These are phyloP conservation scores for Hemistola chrysoprasaria DNA, from an alignment of 2,888 invertebrate species.

Conservation along the genomic window DNA sequence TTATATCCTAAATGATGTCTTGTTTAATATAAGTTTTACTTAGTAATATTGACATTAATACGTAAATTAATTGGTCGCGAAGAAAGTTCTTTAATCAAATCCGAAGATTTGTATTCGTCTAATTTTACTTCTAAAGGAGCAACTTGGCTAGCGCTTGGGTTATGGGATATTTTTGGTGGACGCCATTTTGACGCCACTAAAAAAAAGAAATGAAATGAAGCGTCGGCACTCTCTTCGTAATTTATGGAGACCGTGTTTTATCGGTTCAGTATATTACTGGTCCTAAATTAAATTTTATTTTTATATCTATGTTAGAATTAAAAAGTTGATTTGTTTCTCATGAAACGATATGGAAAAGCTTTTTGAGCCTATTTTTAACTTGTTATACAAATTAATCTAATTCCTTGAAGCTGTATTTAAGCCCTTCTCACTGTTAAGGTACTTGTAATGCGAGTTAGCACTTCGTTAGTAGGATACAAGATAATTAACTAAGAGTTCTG, in stretches of 20 bases:
- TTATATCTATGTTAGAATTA: conserved; percentile 34
- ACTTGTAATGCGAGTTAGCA: conserved; percentile 60
- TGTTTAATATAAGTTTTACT: too few relatives aligned
- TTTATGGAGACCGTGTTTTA: conserved; percentile 66
- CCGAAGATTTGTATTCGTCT: conserved; percentile 52
- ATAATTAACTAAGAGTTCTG: conserved; percentile 64
- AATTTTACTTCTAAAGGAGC: conserved; percentile 57
- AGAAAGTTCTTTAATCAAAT: conserved; percentile 42
- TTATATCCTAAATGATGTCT: too few relatives aligned
- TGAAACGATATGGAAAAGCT: not conserved
- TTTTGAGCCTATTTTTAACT: not conserved
- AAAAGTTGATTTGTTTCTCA: conserved; percentile 14
- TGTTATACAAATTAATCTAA: conserved; percentile 8
- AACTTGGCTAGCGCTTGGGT: conserved; percentile 59
- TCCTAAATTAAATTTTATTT: conserved; percentile 47
- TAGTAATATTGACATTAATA: conserved; percentile 11
- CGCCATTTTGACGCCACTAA: conserved; percentile 57
- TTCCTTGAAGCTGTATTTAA: conserved; percentile 7
- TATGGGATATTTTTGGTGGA: conserved; percentile 67
- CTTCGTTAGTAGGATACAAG: conserved; percentile 65
- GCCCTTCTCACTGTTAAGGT: conserved; percentile 36
- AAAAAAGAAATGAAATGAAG: conserved; percentile 63
- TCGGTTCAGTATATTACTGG: conserved; percentile 50
- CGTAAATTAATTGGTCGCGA: conserved; percentile 23
- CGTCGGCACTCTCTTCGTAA: conserved; percentile 52